These are phyloP conservation scores for Noctua pronuba DNA, from an alignment of 2,888 invertebrate genomes.

Conservation along the genomic window DNA sequence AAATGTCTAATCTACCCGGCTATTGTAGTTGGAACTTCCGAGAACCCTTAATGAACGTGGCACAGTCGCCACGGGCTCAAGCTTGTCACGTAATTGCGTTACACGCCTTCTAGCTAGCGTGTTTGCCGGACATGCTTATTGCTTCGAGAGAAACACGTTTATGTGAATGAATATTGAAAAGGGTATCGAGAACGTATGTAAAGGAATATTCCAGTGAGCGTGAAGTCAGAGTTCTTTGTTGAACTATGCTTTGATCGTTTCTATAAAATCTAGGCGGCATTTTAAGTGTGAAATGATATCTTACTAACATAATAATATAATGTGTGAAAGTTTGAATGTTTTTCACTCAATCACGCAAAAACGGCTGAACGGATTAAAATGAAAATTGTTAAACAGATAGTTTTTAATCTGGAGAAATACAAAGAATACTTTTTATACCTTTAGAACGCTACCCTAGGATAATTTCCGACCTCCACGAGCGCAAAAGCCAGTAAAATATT, in stretches of 20 bases:
- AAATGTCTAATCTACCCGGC: constrained; percentile 25
- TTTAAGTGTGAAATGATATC: background rate
- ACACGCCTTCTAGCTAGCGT: constrained; percentile 41
- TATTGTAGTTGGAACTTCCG: constrained; percentile 32
- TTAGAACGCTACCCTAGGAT: background rate
- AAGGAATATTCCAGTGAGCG: constrained; percentile 28
- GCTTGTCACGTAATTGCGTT: constrained; percentile 62
- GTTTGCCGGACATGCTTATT: constrained; percentile 53
- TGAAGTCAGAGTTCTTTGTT: constrained; percentile 11
- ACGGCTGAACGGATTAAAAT: background rate
- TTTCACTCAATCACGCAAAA: background rate
- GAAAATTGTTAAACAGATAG: background rate
- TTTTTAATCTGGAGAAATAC: background rate
- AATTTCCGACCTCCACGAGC: background rate
- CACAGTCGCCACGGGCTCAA: constrained; percentile 38
- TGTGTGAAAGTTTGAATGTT: background rate
- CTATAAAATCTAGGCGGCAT: background rate
- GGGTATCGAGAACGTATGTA: constrained; percentile 24
- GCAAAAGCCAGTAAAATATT: background rate
- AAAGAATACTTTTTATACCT: background rate
- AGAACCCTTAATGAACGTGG: constrained; percentile 44
- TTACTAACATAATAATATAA: background rate
- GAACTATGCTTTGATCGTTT: constrained; percentile 19
- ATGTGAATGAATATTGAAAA: constrained; percentile 42
- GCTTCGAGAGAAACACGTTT: constrained; percentile 32